phyloP scores from a whole-genome alignment of 2,797 vertebrate genomes.

The Crax fasciolata region DNA sequence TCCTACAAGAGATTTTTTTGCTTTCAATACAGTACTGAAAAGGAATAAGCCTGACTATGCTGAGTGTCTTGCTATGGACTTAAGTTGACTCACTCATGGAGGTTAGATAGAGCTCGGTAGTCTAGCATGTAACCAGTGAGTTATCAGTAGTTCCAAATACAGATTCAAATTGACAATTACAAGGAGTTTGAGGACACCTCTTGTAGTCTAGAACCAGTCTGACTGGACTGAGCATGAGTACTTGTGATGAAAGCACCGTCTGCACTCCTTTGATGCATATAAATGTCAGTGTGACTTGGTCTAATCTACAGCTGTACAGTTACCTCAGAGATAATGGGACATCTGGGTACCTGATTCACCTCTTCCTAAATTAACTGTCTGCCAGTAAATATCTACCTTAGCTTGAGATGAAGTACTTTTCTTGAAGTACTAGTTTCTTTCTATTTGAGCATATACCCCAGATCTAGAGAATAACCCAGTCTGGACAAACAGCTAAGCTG shows the following conservation, averaged over 20 bases:
- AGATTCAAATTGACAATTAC: not conserved
- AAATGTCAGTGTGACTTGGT: not conserved
- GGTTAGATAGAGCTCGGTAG: not conserved
- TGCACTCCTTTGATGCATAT: not conserved
- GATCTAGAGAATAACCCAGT: not conserved
- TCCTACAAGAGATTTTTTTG: not conserved
- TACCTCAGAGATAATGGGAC: not conserved
- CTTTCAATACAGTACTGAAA: not conserved
- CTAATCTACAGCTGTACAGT: not conserved
- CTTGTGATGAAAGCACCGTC: not conserved
- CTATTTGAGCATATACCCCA: not conserved
- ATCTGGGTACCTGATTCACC: not conserved
- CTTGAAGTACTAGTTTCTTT: not conserved
- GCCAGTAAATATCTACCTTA: not conserved
- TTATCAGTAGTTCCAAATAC: not conserved
- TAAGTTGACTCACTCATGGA: not conserved
- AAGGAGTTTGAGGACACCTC: not conserved
- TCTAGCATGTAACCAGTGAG: not conserved
- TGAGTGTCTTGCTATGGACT: not conserved
- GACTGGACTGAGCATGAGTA: not conserved
- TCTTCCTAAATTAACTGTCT: slow-evolving; percentile 7
- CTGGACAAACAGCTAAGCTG: not conserved
- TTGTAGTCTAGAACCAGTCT: not conserved
- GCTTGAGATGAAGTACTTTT: not conserved
- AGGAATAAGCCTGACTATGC: not conserved